Evolutionary conservation across 2,797 vertebrate genomes (phyloP).

Genomic region (Australoheros facetus): DNA sequence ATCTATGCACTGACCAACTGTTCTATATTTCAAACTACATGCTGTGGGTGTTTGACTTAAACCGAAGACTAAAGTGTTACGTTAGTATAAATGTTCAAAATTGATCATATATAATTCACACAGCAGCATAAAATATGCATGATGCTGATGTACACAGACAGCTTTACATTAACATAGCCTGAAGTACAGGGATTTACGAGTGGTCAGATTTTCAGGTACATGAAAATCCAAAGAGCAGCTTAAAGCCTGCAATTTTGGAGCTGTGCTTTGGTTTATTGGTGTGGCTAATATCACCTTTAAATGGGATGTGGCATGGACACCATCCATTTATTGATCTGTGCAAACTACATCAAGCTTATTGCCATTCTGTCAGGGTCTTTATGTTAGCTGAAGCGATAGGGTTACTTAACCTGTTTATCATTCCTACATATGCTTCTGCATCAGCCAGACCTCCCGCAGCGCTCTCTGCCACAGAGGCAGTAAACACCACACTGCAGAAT

Average conservation of each 20-base stretch:
- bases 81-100: not conserved
- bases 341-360: constrained; percentile 52
- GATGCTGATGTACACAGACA: not conserved
- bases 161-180: not conserved
- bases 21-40: constrained; percentile 8
- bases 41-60: not conserved
- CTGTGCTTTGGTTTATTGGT: not conserved
- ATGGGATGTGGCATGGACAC: constrained; percentile 6
- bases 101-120: not conserved
- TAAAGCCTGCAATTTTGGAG: not conserved
- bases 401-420: constrained; percentile 68
- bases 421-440: constrained; percentile 42
- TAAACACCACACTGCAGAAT: constrained; percentile 33
- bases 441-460: constrained; percentile 50
- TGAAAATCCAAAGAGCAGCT: constrained; percentile 4
- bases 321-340: not conserved
- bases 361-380: constrained; percentile 53
- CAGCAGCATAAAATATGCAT: not conserved
- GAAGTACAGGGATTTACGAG: not conserved
- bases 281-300: not conserved
- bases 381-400: constrained; percentile 54
- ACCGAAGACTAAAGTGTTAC: not conserved
- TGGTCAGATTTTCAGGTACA: not conserved
- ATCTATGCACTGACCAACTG: not conserved
- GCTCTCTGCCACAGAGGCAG: constrained; percentile 43